phyloP scores from a whole-genome alignment of 53 echinoderm and acorn worm species.

The Arbacia lixula region DNA sequence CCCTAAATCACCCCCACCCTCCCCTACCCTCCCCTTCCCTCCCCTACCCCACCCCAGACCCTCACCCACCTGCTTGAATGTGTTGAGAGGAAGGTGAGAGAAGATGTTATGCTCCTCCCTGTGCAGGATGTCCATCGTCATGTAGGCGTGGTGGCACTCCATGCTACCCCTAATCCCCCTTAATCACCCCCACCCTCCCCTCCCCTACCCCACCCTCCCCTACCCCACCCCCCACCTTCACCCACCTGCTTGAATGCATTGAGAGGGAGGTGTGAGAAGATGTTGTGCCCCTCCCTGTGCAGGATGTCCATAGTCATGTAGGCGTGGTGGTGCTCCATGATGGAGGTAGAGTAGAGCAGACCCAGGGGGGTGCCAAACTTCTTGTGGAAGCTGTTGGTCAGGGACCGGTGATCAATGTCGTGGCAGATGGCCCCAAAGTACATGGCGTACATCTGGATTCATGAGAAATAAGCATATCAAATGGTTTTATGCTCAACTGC shows the following conservation, averaged over 20 bases:
- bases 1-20: too few relatives aligned
- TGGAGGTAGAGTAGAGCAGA: slow-evolving; percentile 79
- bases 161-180: too few relatives aligned
- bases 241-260: slow-evolving; percentile 90
- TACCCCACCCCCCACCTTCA: slow-evolving; percentile 60
- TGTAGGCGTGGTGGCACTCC: slow-evolving; percentile 87
- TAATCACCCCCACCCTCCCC: too few relatives aligned
- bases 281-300: slow-evolving; percentile 70
- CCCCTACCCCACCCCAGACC: too few relatives aligned
- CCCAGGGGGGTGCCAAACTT: slow-evolving; percentile 80
- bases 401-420: slow-evolving; percentile 88
- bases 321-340: slow-evolving; percentile 90
- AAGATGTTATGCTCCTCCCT: slow-evolving; percentile 73
- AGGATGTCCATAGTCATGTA: slow-evolving; percentile 72
- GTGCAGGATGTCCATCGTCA: not conserved
- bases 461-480: too few relatives aligned
- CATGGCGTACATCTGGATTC: slow-evolving; percentile 75
- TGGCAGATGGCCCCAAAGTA: slow-evolving; percentile 86
- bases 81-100: slow-evolving; percentile 76
- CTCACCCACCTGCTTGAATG: slow-evolving; percentile 88
- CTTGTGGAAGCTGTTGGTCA: slow-evolving; percentile 82
- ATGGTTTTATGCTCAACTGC: too few relatives aligned
- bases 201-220: too few relatives aligned
- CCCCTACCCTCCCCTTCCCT: too few relatives aligned
- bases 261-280: slow-evolving; percentile 81